Percentiles rank a stretch among this genome's conserved stretches.
phyloP scores from a whole-genome alignment of 2,113 vertebrate genomes.

The Podocnemis expansa region DNA sequence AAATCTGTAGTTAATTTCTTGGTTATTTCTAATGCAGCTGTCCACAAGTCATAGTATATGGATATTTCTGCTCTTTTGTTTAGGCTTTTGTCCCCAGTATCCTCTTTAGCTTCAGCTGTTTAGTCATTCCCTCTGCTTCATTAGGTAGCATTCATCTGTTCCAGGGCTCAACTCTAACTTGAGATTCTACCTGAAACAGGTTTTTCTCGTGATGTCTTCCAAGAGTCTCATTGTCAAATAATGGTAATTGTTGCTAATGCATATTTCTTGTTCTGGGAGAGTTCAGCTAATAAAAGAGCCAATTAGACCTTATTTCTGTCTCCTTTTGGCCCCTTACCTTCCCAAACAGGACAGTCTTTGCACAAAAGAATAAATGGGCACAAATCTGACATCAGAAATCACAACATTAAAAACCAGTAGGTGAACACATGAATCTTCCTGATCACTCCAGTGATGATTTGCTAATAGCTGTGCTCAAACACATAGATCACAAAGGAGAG shows the following conservation, averaged over 20 bases:
- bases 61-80: neutral
- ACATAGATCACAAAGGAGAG: no score
- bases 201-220: slow-evolving; percentile 60
- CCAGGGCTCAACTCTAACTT: slow-evolving; percentile 34
- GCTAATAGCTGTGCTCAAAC: no score
- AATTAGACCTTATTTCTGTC: slow-evolving; percentile 61
- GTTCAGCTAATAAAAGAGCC: slow-evolving; percentile 67
- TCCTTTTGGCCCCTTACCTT: slow-evolving; percentile 50
- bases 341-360: no score
- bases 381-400: no score
- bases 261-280: slow-evolving; percentile 39
- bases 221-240: slow-evolving; percentile 37
- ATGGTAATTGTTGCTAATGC: slow-evolving; percentile 41
- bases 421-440: no score
- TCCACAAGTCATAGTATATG: neutral
- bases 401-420: no score
- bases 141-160: slow-evolving; percentile 44
- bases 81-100: neutral
- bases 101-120: neutral
- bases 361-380: no score
- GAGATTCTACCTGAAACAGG: slow-evolving; percentile 49
- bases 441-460: no score
- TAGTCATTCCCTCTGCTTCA: slow-evolving; percentile 13
- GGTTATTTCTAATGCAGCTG: neutral
- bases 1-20: neutral